Base-by-base conservation (phyloP, 1,140 invertebrate genomes). In the Aradophagus sp. region DNA sequence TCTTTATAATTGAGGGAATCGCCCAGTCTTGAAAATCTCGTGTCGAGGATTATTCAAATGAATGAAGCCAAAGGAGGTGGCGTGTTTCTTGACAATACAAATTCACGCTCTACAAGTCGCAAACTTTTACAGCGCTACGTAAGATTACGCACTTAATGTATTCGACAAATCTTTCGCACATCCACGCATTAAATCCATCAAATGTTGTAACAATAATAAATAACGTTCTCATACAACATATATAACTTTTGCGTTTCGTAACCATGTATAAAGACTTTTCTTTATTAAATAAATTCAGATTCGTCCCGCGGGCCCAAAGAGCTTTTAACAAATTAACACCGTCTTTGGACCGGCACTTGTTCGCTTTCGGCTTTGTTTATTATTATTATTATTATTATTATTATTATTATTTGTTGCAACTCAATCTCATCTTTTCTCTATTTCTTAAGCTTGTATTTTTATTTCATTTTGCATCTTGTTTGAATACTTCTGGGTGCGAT, bases 321-420 rank as follows among this genome's bases (percentile, higher is more conserved):
- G 67, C 80, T 77, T 79, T 83, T 72, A 85, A 86, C 84, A 85
- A 86, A 69, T 80, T 81, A 86, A 86, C 84, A 84, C 75, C 71
- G 78, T 78, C 80, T 83, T 70, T 63, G 67, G 52, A 63, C 67
- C 12, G 17, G 29, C 20, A 23, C 4, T 23, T 23, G 8, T 23
- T 23, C 4, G 20, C 8, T 23, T 23, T 23, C 20, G 4, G 20
- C 20, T n/a, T n/a, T n/a, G n/a, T n/a, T n/a, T n/a, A n/a, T n/a
- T n/a, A n/a, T n/a, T n/a, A n/a, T n/a, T n/a, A n/a, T n/a, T n/a
- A n/a, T n/a, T n/a, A n/a, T n/a, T n/a, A n/a, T n/a, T n/a, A n/a
- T n/a, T n/a, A n/a, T 8, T 23, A 23, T n/a, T 23, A 23, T 23
- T 23, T 23, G 20, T 23, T 5, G 8, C 4, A 23, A n/a, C n/a